These are phyloP conservation scores for Watersipora subatra DNA, from an alignment of 1,140 invertebrate species.

Conservation along the genomic window DNA sequence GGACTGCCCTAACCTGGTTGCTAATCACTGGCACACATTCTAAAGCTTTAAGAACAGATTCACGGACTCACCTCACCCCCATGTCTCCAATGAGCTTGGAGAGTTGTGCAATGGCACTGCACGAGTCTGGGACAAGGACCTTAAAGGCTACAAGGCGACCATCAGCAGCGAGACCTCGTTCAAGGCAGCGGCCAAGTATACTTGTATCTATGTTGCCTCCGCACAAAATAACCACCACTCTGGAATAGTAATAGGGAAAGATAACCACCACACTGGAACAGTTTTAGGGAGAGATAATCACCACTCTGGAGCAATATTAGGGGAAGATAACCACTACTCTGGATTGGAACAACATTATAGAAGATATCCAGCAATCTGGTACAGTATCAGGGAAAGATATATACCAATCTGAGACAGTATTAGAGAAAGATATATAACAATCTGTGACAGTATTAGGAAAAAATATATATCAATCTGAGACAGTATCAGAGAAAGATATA, in stretches of 20 bases:
- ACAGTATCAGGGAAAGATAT: too few relatives aligned
- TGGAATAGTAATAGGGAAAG: conserved; percentile 26
- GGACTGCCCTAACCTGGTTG: too few relatives aligned
- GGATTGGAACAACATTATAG: too few relatives aligned
- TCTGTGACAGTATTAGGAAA: too few relatives aligned
- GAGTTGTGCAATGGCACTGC: conserved; percentile 70
- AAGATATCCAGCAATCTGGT: too few relatives aligned
- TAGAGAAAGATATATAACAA: too few relatives aligned
- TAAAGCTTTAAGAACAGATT: background rate
- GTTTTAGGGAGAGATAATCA: background rate
- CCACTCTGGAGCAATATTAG: too few relatives aligned
- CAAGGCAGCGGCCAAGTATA: conserved; percentile 70
- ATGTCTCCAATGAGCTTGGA: conserved; percentile 57
- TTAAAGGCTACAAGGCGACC: conserved; percentile 71
- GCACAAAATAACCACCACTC: conserved; percentile 66
- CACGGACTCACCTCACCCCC: conserved; percentile 51
- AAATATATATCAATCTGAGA: too few relatives aligned
- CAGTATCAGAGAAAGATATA: too few relatives aligned
- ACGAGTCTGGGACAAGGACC: conserved; percentile 70
- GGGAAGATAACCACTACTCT: too few relatives aligned
- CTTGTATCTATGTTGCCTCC: conserved; percentile 90
- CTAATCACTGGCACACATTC: background rate
- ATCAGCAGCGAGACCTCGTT: conserved; percentile 74
- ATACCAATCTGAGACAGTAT: too few relatives aligned
- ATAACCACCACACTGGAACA: background rate